phyloP scores from a whole-genome alignment of 2,797 vertebrate genomes.

The Pseudotriccus pelzelni region DNA sequence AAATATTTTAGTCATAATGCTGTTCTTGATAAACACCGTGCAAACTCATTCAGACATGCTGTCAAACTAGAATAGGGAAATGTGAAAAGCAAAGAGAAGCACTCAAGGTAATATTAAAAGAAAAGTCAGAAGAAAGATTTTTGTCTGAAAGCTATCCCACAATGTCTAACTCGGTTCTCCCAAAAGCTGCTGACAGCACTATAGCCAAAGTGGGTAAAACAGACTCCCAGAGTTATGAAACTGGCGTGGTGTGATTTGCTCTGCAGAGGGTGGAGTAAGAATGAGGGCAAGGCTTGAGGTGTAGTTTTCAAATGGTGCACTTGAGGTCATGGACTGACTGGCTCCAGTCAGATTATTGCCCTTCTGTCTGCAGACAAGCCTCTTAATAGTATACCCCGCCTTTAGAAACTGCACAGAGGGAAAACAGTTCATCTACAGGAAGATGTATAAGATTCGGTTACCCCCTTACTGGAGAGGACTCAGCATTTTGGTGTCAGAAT shows the following conservation, averaged over 20 bases:
- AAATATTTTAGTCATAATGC: conserved; percentile 7
- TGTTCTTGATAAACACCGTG: conserved; percentile 16
- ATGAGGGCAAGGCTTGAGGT: conserved; percentile 62
- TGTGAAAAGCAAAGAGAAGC: background rate
- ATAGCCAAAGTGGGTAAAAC: background rate
- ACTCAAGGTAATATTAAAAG: background rate
- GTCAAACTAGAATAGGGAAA: background rate
- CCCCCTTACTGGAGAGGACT: background rate
- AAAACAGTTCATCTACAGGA: background rate
- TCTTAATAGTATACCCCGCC: conserved; percentile 9
- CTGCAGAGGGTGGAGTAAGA: conserved; percentile 58
- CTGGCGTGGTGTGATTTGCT: conserved; percentile 33
- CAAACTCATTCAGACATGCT: background rate
- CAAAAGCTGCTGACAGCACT: background rate
- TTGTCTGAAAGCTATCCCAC: background rate
- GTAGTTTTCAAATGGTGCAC: conserved; percentile 58
- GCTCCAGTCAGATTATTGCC: conserved; percentile 68
- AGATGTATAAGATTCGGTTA: background rate
- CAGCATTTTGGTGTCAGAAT: background rate
- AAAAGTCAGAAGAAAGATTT: background rate
- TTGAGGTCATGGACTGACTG: conserved; percentile 63
- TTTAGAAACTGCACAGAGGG: background rate
- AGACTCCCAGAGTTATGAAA: conserved; percentile 25
- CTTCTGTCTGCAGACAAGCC: conserved; percentile 55
- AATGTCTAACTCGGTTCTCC: background rate